These are phyloP conservation scores for Meiosimyza decipiens DNA, from an alignment of 2,888 invertebrate genomes.

Conservation along the genomic window DNA sequence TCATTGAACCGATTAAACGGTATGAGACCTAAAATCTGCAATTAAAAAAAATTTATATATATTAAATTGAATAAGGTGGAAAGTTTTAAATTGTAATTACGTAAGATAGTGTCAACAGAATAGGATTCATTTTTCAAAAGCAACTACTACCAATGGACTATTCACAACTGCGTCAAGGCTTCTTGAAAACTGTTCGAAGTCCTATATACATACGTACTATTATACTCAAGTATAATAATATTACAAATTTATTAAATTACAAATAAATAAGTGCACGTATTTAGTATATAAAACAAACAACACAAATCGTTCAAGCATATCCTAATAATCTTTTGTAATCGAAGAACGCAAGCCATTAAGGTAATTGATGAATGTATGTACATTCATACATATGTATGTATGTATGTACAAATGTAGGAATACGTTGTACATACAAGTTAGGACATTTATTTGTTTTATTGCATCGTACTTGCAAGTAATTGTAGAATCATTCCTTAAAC, in stretches of 20 bases:
- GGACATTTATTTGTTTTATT: too few relatives aligned
- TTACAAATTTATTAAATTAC: too few relatives aligned
- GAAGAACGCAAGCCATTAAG: constrained; percentile 15
- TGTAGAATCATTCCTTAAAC: too few relatives aligned
- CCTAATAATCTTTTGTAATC: background rate
- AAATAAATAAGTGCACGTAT: background rate
- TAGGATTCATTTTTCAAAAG: constrained; percentile 15
- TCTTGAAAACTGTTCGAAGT: too few relatives aligned
- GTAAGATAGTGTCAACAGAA: constrained; percentile 16
- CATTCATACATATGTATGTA: too few relatives aligned
- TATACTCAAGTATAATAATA: too few relatives aligned
- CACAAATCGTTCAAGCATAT: constrained; percentile 7
- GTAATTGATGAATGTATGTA: background rate
- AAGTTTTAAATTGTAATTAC: constrained; percentile 2
- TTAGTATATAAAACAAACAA: background rate
- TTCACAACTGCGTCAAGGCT: too few relatives aligned
- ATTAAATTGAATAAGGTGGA: background rate
- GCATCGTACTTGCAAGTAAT: too few relatives aligned
- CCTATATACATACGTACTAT: too few relatives aligned
- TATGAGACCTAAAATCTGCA: constrained; percentile 57
- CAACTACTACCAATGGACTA: too few relatives aligned
- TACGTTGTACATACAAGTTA: too few relatives aligned
- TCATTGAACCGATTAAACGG: constrained; percentile 56
- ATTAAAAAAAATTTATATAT: constrained; percentile 22
- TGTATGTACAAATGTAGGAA: too few relatives aligned